Evolutionary conservation across 2,888 invertebrate species (phyloP).

Genomic region (Andricus curvator): DNA sequence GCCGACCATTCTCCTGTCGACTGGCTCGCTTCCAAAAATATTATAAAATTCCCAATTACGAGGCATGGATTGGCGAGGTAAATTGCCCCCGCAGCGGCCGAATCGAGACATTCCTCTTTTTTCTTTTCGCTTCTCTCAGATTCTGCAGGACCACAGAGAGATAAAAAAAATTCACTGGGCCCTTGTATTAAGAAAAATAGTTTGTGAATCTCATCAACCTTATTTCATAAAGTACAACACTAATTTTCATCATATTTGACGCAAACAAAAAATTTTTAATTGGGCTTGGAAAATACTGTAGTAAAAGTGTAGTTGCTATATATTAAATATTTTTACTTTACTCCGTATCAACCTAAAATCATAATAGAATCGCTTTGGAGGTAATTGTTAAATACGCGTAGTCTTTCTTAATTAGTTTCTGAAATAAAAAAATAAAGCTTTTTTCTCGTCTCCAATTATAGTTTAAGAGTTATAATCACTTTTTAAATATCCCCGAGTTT

Average conservation of each 20-base stretch:
- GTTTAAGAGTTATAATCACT: too few species aligned
- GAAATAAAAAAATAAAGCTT: too few species aligned
- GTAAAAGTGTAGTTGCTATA: too few species aligned
- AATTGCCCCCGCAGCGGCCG: constrained; percentile 73
- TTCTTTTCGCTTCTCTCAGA: neutral
- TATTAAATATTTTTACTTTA: too few species aligned
- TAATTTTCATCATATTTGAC: neutral
- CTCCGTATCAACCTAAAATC: too few species aligned
- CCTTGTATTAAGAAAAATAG: neutral
- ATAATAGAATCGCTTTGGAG: too few species aligned
- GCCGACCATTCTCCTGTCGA: constrained; percentile 58
- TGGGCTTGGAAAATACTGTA: too few species aligned
- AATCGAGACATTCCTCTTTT: constrained; percentile 41
- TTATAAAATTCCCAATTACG: constrained; percentile 77
- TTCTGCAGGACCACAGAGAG: neutral
- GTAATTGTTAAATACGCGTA: too few species aligned
- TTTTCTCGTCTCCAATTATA: too few species aligned
- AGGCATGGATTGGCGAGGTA: constrained; percentile 75
- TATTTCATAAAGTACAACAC: neutral
- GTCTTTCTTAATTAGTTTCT: too few species aligned
- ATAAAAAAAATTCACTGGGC: neutral
- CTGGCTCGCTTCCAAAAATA: constrained; percentile 77
- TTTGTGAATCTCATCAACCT: neutral
- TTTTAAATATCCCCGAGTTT: too few species aligned
- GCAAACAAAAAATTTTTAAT: neutral